A percentile compares a stretch with the other conserved stretches of the same genome.
phyloP scores from a whole-genome alignment of 2,113 vertebrate genomes.

The Tinamus guttatus region DNA sequence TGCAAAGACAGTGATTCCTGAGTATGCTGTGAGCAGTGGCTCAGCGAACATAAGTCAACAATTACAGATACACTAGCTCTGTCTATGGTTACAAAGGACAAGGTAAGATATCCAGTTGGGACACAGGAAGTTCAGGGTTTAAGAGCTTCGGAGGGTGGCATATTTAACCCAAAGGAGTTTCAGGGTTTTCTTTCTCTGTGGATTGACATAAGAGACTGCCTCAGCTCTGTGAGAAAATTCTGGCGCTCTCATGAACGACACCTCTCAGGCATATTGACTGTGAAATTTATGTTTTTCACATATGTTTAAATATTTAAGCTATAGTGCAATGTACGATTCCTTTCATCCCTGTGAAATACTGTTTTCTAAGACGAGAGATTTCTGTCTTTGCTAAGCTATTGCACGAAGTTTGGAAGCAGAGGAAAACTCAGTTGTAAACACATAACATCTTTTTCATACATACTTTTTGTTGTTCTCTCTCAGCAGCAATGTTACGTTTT shows the following conservation, averaged over 20 bases:
- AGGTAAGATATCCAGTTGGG: background rate
- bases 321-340: background rate
- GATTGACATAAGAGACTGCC: background rate
- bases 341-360: background rate
- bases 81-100: rapidly evolving
- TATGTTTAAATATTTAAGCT: background rate
- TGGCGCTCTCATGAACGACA: background rate
- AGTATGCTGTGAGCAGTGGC: background rate
- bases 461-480: slow-evolving; percentile 93
- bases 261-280: background rate
- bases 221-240: background rate
- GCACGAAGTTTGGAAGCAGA: background rate
- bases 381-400: background rate
- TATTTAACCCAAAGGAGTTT: background rate
- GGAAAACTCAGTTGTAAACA: background rate
- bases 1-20: background rate
- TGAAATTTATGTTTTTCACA: background rate
- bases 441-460: background rate
- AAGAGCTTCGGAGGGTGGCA: background rate
- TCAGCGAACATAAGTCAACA: background rate
- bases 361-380: background rate
- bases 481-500: slow-evolving; percentile 85
- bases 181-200: background rate
- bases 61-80: background rate
- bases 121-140: rapidly evolving